A percentile compares a stretch with the other conserved stretches of the same genome.
Conservation (phyloP, 2,797 vertebrate genomes). For the Sebastes hubbsi region DNA sequence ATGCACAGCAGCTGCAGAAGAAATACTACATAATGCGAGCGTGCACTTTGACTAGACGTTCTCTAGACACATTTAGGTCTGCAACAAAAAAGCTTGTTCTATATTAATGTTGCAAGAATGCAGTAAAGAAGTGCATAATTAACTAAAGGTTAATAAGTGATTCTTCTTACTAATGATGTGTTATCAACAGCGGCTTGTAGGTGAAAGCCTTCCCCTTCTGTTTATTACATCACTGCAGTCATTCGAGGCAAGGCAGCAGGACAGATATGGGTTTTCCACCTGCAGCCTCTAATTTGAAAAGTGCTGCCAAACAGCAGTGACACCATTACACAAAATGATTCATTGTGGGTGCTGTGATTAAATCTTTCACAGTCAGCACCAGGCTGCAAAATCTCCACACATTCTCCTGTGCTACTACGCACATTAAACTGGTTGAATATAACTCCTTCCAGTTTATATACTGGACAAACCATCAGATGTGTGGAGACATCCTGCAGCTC, state of each 20-base stretch:
- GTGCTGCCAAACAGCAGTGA: slow-evolving; percentile 11
- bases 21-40: not conserved
- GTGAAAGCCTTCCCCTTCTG: not conserved
- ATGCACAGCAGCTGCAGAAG: not conserved
- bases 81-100: not conserved
- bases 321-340: slow-evolving; percentile 5
- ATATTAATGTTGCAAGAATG: not conserved
- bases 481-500: not conserved
- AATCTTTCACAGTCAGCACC: not conserved
- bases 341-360: not conserved
- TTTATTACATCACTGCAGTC: not conserved
- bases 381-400: not conserved
- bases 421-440: not conserved
- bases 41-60: not conserved
- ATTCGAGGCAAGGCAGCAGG: not conserved
- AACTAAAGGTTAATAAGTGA: not conserved
- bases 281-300: slow-evolving; percentile 16
- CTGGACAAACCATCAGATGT: not conserved
- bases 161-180: not conserved
- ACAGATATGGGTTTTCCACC: not conserved
- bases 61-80: not conserved
- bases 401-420: not conserved
- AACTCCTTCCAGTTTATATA: not conserved
- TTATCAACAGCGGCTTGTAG: not conserved
- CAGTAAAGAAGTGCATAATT: not conserved